Percentiles rank a stretch among this genome's conserved stretches.
These are phyloP conservation scores for Anagyrus pseudococci DNA, from an alignment of 2,888 invertebrate genomes.

Conservation along the genomic window DNA sequence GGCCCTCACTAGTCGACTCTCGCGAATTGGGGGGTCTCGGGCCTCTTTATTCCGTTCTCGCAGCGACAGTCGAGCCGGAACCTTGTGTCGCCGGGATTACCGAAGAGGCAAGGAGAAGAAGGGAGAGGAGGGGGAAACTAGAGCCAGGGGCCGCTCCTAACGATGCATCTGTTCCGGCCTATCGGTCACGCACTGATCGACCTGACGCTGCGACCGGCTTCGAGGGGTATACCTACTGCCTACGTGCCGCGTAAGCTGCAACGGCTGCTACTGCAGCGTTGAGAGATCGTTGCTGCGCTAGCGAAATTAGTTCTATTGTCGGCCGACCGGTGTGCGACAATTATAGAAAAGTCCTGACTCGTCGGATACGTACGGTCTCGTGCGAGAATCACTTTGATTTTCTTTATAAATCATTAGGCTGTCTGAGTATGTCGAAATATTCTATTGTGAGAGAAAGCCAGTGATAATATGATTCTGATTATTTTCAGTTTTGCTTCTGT, in stretches of 20 bases:
- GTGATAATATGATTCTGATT: too few species aligned
- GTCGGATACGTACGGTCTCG: too few species aligned
- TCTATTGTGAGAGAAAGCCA: too few species aligned
- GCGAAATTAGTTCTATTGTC: slow-evolving; percentile 11
- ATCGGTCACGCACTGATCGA: slow-evolving; percentile 36
- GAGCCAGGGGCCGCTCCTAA: slow-evolving; percentile 26
- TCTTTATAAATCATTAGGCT: too few species aligned
- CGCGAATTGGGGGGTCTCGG: slow-evolving; percentile 24
- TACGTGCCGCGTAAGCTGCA: background rate
- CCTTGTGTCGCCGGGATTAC: slow-evolving; percentile 8
- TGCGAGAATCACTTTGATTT: too few species aligned
- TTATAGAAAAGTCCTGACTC: too few species aligned
- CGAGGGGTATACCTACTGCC: background rate
- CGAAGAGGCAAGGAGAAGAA: too few species aligned
- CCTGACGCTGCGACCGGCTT: background rate
- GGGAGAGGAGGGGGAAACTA: too few species aligned
- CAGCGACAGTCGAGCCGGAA: slow-evolving; percentile 22
- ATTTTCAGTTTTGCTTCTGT: too few species aligned
- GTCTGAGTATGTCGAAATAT: too few species aligned
- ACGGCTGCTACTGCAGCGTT: slow-evolving; percentile 8
- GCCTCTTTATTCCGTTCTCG: background rate
- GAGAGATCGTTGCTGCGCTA: background rate
- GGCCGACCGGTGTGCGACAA: too few species aligned
- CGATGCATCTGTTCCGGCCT: slow-evolving; percentile 37
- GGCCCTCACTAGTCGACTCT: background rate